Base-by-base conservation (phyloP, 2,888 invertebrate genomes). In the Drosophila ezoana region DNA sequence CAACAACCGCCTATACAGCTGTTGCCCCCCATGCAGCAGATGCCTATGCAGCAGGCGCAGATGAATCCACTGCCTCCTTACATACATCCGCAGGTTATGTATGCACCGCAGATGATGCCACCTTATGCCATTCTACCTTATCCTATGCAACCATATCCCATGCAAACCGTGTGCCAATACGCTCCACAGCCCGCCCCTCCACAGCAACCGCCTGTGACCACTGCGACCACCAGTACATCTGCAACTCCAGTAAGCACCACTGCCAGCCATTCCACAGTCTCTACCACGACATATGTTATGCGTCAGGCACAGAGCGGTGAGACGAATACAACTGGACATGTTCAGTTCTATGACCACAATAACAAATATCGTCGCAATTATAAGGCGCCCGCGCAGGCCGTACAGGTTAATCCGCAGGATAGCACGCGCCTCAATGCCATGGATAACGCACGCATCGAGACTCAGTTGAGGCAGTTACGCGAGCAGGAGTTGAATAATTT, bases 271-370 rank as follows among this genome's bases (percentile, higher is more conserved):
- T 63, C 79, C 0, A 41, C 60, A 3, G 59, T 53, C 0, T 73
- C 79, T 28, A 56, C 71, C 0, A 64, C 63, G 13, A 75, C 72
- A 4, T 45, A 45, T 47, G 52, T 56, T 16, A 6, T 68, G 53
- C 56, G 67, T 2, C 69, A 57, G 5, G 66, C 35, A 3, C 54
- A 52, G 35, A 1, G 18, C 4, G 16, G 18, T 33, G 23, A 33
- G 13, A 52, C 18, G 1, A 67, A 40, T 23, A 54, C 59, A 5
- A n/a, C 62, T 0, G 72, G 59, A 0, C 72, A 73, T 4, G 93
- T 93, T 1, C 91, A 92, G 68, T 93, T 92, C 76, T 93, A 93
- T 71, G 93, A 94, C 82, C 93, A 93, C 71, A 89, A 91, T 32
- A 93, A 93, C 72, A 92, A 93, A 72, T 93, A 92, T 79, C 51